A percentile compares a stretch with the other conserved stretches of the same genome.
Evolutionary conservation across 2,797 vertebrate genomes (phyloP).

Genomic region (Sebastes elongatus): DNA sequence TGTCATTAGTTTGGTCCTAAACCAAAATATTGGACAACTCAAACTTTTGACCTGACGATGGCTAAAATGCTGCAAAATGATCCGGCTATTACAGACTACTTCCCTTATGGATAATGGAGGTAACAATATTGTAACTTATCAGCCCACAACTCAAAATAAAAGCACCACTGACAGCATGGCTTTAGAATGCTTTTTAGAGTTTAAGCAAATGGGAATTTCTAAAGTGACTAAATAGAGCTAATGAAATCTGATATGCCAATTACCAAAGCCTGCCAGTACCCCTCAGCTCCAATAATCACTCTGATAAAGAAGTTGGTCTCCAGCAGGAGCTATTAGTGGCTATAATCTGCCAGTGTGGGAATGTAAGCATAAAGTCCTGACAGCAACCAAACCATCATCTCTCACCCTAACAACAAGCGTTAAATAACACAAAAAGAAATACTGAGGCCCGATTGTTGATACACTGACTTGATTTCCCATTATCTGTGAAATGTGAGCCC

Average conservation of each 20-base stretch:
- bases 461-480: not conserved
- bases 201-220: conserved; percentile 1
- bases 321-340: conserved; percentile 37
- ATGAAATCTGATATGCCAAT: conserved; percentile 27
- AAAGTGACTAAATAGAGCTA: conserved; percentile 15
- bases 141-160: not conserved
- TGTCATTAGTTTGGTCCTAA: too few relatives aligned
- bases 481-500: conserved; percentile 5
- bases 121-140: not conserved
- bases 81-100: not conserved
- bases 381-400: not conserved
- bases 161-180: not conserved
- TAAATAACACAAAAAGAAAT: not conserved
- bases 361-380: conserved; percentile 32
- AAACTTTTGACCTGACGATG: too few relatives aligned
- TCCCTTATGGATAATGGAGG: not conserved
- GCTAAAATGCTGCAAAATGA: not conserved
- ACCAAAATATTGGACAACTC: too few relatives aligned
- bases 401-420: not conserved
- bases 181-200: not conserved
- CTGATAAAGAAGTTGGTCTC: conserved; percentile 33
- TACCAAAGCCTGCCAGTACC: conserved; percentile 18
- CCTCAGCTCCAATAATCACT: conserved; percentile 30
- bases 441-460: not conserved
- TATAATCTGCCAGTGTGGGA: conserved; percentile 30